These are phyloP conservation scores for Scartelaos histophorus DNA, from an alignment of 2,113 vertebrate species.

Conservation along the genomic window DNA sequence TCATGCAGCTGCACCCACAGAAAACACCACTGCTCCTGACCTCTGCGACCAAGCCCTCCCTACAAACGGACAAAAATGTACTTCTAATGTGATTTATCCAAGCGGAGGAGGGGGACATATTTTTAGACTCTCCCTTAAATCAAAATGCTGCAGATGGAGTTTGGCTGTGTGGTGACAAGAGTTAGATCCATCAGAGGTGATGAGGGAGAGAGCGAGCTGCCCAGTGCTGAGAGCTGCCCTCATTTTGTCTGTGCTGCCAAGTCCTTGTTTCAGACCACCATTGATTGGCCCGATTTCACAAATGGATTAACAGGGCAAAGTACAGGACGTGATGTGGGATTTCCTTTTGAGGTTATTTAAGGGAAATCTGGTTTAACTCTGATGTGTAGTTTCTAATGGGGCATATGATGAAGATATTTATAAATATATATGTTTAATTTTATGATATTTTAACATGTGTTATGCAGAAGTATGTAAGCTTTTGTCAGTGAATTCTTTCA, in stretches of 20 bases:
- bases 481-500: no score
- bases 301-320: constrained; percentile 52
- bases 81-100: constrained; percentile 15
- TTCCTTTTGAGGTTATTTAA: background rate
- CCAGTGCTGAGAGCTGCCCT: constrained; percentile 48
- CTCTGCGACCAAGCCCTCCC: constrained; percentile 46
- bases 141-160: constrained; percentile 6
- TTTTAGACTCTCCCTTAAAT: constrained; percentile 1
- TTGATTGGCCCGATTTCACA: constrained; percentile 64
- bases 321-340: constrained; percentile 32
- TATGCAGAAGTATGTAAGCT: background rate
- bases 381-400: background rate
- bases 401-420: no score
- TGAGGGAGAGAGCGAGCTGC: constrained; percentile 32
- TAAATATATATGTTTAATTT: no score
- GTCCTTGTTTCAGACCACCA: constrained; percentile 42
- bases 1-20: constrained; percentile 62
- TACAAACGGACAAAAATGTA: constrained; percentile 24
- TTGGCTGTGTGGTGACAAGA: constrained; percentile 14
- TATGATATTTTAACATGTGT: no score
- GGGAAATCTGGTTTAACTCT: background rate
- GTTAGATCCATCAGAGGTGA: constrained; percentile 13
- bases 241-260: constrained; percentile 44
- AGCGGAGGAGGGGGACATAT: constrained; percentile 5
- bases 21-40: constrained; percentile 40